Evolutionary conservation across 1,140 invertebrate species (phyloP).

Genomic region (Pollicipes pollicipes): DNA sequence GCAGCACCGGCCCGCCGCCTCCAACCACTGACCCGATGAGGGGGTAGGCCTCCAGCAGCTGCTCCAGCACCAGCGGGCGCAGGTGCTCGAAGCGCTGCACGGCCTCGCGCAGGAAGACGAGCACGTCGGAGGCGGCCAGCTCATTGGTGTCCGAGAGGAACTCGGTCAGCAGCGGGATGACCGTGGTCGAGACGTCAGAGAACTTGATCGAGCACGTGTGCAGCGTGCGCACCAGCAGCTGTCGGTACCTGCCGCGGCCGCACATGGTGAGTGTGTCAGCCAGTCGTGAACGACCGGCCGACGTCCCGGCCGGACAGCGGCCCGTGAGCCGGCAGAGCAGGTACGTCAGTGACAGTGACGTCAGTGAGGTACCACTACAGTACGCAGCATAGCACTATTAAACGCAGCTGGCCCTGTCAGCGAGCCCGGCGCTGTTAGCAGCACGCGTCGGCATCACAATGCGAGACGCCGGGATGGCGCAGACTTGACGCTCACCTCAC

Average conservation of each 20-base stretch:
- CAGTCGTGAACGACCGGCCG: neutral
- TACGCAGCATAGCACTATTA: neutral
- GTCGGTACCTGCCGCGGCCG: conserved; percentile 88
- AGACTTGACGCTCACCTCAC: no score
- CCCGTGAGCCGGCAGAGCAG: no score
- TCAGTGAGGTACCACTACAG: no score
- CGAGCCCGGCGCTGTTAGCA: no score
- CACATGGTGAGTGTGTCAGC: no score
- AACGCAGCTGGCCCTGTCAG: neutral
- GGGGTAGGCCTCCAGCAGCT: conserved; percentile 59
- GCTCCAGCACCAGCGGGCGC: conserved; percentile 58
- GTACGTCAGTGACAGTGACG: no score
- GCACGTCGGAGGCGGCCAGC: conserved; percentile 78
- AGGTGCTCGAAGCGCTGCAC: conserved; percentile 74
- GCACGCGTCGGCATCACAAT: no score
- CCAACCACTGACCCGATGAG: conserved; percentile 39
- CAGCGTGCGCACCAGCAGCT: conserved; percentile 82
- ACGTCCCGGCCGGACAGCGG: neutral
- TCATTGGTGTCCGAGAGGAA: conserved; percentile 91
- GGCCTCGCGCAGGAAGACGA: conserved; percentile 86
- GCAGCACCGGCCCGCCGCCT: no score
- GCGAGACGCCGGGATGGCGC: no score
- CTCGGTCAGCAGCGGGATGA: conserved; percentile 88
- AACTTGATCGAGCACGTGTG: conserved; percentile 94
- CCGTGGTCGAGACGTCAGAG: conserved; percentile 82